Evolutionary conservation across 2,113 vertebrate genomes (phyloP), one percentile per base, ranked within the genome.

Genomic region (Hypocryptadius cinnamomeus): DNA sequence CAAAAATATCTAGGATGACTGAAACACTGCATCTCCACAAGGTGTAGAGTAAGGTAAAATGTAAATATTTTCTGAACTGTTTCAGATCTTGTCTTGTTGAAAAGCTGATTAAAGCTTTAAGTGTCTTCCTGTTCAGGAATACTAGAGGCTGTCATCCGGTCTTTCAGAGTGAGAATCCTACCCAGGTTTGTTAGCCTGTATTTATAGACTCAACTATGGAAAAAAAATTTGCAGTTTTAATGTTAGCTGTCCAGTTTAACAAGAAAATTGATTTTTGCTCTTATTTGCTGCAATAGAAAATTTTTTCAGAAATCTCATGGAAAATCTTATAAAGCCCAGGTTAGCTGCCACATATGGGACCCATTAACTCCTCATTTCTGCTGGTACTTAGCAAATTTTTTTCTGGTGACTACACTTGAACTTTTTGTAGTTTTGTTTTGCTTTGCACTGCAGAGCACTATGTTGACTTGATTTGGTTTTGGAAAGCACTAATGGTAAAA

Each of bases 371-470:
- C 83, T 97, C 92, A 96, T 97, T 98, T 97, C 93, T 97, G 96
- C 95, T 97, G 80, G 94, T 97, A 97, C 96, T 95, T 96, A 96
- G 95, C 94, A 97, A 96, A 97, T 98, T 96, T 98, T 98, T 98
- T 90, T 97, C 92, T 93, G 79, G 94, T 98, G 97, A 98, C 96
- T 97, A 92, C 56, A 87, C 64, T 79, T 83, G 90, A 97, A 96
- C 90, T 84, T 86, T 78, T 77, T 84, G 72, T 96, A 87, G 17
- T 94, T 97, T 97, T 96, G 80, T 97, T 97, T 97, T 94, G 85
- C 85, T 97, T 97, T 57, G 48, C 77, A 80, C 91, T 95, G 71
- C 28, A 91, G 83, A 94, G 39, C 61, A 85, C 50, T 89, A 79
- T 93, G 91, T 95, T 97, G 95, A 96, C 94, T 97, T 93, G 73